Conservation (phyloP, 2,113 vertebrate species). For the Oreochromis tanganicae region DNA sequence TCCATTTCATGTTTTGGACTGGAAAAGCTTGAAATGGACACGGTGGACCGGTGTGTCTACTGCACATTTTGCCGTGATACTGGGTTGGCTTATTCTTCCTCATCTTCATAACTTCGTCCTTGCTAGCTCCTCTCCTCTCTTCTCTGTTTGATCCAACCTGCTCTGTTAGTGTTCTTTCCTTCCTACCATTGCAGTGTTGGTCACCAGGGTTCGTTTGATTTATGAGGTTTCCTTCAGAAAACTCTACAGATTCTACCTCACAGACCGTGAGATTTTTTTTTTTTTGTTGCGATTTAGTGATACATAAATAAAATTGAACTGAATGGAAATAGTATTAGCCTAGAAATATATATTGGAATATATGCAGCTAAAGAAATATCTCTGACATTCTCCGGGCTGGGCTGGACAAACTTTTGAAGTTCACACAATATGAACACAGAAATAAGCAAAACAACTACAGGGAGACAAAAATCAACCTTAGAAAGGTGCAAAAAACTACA, state of each 20-base stretch:
- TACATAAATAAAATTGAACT: background rate
- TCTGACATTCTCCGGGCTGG: background rate
- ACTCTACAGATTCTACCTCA: background rate
- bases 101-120: background rate
- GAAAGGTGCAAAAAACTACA: background rate
- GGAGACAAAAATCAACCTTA: background rate
- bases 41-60: background rate
- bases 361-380: background rate
- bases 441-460: background rate
- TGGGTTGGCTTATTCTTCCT: background rate
- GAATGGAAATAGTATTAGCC: background rate
- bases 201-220: background rate
- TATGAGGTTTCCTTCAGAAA: background rate
- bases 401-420: background rate
- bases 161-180: background rate
- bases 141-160: background rate
- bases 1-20: background rate
- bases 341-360: background rate
- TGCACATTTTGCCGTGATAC: background rate
- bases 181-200: background rate
- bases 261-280: background rate
- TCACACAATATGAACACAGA: background rate
- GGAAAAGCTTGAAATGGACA: background rate
- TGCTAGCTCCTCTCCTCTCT: background rate
- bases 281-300: background rate